These are phyloP conservation scores for Okapia johnstoni DNA, from an alignment of 2,113 vertebrate genomes.

Conservation along the genomic window DNA sequence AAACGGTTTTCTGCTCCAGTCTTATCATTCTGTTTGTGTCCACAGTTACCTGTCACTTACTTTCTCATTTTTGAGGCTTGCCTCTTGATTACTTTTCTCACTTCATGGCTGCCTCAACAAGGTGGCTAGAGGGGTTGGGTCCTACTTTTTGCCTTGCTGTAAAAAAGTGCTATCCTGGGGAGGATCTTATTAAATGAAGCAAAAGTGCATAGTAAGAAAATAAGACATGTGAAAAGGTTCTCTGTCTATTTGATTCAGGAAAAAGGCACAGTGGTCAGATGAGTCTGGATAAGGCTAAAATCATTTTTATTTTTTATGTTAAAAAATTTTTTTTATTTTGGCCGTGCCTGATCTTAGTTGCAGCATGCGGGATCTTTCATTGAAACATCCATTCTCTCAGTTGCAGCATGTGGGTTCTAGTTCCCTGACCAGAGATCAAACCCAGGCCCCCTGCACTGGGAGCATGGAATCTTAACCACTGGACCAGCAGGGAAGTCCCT, in stretches of 20 bases:
- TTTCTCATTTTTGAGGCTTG: not conserved
- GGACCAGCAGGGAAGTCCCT: not conserved
- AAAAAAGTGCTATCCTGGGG: not conserved
- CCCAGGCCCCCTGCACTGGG: not conserved
- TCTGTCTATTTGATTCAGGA: not conserved
- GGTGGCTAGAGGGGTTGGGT: not conserved
- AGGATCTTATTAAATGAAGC: not conserved
- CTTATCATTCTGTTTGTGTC: constrained; percentile 5
- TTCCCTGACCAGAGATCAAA: not conserved
- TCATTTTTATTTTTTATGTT: not conserved
- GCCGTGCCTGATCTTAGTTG: not conserved
- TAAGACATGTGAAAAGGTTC: not conserved
- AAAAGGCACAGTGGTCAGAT: not conserved
- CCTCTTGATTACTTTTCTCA: not conserved
- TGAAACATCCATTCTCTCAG: not conserved
- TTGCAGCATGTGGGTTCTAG: not conserved
- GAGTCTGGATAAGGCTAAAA: not conserved
- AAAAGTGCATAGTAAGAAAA: not conserved
- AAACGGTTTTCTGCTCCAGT: not conserved
- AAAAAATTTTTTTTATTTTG: not conserved
- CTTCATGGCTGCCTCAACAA: not conserved
- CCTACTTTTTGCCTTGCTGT: not conserved
- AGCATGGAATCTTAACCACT: not conserved
- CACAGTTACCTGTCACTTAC: not conserved
- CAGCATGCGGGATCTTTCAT: not conserved